Evolutionary conservation across 2,888 invertebrate species (phyloP).

Genomic region (Idaea aversata): DNA sequence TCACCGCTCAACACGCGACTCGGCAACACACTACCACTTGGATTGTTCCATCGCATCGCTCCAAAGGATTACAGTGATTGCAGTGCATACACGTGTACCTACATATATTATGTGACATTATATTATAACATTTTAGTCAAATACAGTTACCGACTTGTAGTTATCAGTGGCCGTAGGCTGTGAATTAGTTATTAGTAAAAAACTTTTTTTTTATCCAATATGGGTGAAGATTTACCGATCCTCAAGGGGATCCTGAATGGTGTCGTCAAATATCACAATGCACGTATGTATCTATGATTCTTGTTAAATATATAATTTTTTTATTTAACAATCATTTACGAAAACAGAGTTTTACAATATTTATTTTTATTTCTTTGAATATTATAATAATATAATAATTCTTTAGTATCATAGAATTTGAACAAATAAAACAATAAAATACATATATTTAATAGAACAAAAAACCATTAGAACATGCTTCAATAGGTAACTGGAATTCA

Average conservation of each 20-base stretch:
- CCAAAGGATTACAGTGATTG: constrained; percentile 71
- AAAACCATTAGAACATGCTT: too few species aligned
- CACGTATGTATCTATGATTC: constrained; percentile 86
- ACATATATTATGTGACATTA: constrained; percentile 42
- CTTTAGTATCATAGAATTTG: not conserved
- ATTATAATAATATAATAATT: not conserved
- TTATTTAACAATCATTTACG: not conserved
- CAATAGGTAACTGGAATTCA: too few species aligned
- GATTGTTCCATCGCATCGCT: constrained; percentile 47
- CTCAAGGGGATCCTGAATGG: constrained; percentile 95
- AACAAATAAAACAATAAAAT: too few species aligned
- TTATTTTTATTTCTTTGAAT: not conserved
- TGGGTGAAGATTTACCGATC: constrained; percentile 95
- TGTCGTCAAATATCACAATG: constrained; percentile 94
- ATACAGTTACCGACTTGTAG: constrained; percentile 68
- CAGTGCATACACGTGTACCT: constrained; percentile 37
- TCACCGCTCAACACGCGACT: constrained; percentile 64
- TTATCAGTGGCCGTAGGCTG: constrained; percentile 75
- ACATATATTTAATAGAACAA: too few species aligned
- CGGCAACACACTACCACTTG: constrained; percentile 54
- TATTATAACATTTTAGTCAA: constrained; percentile 42
- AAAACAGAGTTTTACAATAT: not conserved
- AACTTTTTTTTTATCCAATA: constrained; percentile 79
- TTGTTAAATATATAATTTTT: constrained; percentile 4
- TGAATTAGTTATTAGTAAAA: constrained; percentile 72